Evolutionary conservation across 2,797 vertebrate genomes (phyloP).

Genomic region (Vireo griseus): DNA sequence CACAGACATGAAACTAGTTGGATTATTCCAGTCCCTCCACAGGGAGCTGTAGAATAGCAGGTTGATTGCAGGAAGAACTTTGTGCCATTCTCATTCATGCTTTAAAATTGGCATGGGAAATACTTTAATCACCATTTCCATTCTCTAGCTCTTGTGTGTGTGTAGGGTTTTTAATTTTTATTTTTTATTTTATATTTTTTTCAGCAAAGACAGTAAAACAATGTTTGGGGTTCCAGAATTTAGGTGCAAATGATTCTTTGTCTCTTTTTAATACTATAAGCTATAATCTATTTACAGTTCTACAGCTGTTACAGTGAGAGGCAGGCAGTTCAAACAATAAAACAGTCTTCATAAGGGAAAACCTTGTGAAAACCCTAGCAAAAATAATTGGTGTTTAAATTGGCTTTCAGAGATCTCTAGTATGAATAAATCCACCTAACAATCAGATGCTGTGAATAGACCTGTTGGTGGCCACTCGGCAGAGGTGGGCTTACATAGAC

Average conservation of each 20-base stretch:
- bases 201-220: no score
- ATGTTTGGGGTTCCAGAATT: neutral
- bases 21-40: neutral
- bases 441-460: neutral
- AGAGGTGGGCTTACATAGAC: neutral
- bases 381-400: neutral
- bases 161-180: neutral
- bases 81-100: neutral
- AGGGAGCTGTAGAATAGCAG: conserved; percentile 9
- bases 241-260: neutral
- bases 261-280: neutral
- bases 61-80: conserved; percentile 1
- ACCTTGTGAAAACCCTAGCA: neutral
- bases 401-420: neutral
- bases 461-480: neutral
- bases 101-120: neutral
- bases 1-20: neutral
- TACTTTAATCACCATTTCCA: neutral
- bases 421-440: neutral
- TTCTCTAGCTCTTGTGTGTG: neutral
- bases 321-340: neutral
- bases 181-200: neutral
- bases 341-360: neutral
- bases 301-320: neutral
- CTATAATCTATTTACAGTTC: neutral